Percentiles rank a stretch among this genome's conserved stretches.
Conservation (phyloP, 1,140 invertebrate species). For the Drosophila gunungcola region DNA sequence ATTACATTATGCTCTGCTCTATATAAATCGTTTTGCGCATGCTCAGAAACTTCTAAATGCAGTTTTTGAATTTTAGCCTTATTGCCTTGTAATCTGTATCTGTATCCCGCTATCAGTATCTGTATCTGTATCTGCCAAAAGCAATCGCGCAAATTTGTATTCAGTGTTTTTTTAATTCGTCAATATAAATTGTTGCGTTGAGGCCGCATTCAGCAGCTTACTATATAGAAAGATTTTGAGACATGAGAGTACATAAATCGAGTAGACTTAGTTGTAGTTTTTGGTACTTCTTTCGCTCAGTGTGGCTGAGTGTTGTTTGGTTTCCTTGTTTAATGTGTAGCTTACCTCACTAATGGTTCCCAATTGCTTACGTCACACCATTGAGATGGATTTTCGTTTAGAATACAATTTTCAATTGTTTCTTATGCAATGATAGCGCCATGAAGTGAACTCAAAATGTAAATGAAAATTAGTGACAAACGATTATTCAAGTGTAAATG, state of each 20-base stretch:
- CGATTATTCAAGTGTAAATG: constrained; percentile 19
- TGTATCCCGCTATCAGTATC: constrained; percentile 32
- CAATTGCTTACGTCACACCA: constrained; percentile 85
- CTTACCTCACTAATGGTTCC: constrained; percentile 85
- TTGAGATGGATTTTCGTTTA: constrained; percentile 80
- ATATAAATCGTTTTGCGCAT: constrained; percentile 82
- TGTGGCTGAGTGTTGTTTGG: constrained; percentile 30
- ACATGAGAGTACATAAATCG: constrained; percentile 37
- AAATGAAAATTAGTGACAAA: constrained; percentile 47
- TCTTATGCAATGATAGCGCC: constrained; percentile 79
- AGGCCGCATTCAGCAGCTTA: constrained; percentile 22
- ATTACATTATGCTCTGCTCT: constrained; percentile 66
- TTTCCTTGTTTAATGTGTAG: constrained; percentile 84
- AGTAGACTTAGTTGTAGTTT: constrained; percentile 36
- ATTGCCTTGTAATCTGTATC: constrained; percentile 39
- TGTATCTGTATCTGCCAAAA: constrained; percentile 38
- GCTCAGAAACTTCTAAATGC: constrained; percentile 83
- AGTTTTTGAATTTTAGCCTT: constrained; percentile 68
- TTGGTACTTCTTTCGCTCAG: constrained; percentile 38
- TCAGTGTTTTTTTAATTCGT: constrained; percentile 20
- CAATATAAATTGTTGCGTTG: constrained; percentile 53
- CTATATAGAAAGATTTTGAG: constrained; percentile 43
- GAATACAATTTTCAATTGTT: constrained; percentile 53
- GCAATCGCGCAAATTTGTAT: constrained; percentile 23
- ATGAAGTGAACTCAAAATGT: constrained; percentile 71